Percentiles rank a stretch among this genome's conserved stretches.
These are phyloP conservation scores for Coendou prehensilis DNA, from an alignment of 2,797 vertebrate genomes.

Conservation along the genomic window DNA sequence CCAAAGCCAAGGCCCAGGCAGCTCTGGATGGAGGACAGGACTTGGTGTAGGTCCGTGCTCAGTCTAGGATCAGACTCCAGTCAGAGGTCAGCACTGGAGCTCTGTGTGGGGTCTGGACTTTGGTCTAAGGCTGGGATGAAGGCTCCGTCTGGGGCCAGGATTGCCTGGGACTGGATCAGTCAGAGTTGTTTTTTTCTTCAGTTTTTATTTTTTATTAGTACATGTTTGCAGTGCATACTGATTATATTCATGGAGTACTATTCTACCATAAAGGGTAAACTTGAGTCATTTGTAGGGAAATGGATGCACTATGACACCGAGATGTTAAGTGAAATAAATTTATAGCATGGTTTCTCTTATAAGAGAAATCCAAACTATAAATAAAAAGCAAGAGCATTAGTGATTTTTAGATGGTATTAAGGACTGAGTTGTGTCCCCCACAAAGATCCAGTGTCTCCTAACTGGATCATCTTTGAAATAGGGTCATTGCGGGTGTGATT, in stretches of 20 bases:
- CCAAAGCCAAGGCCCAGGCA: not conserved
- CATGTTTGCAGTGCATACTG: not conserved
- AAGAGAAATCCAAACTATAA: not conserved
- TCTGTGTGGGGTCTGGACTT: not conserved
- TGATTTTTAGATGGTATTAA: not conserved
- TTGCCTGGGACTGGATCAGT: not conserved
- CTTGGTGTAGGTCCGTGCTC: not conserved
- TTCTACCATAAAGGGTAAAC: not conserved
- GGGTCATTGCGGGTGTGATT: not conserved
- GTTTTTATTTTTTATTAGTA: not conserved
- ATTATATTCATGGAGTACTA: not conserved
- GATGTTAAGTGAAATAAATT: not conserved
- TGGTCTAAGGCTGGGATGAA: not conserved
- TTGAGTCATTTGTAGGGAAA: not conserved
- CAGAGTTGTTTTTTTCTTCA: not conserved
- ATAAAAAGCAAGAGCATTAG: not conserved
- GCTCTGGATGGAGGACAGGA: not conserved
- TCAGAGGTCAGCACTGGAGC: not conserved
- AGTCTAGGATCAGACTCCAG: not conserved
- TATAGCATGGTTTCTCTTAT: not conserved
- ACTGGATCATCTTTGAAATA: conserved; percentile 9
- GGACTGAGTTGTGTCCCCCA: not conserved
- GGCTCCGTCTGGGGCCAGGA: not conserved
- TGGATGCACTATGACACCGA: not conserved
- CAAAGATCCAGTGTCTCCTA: not conserved